Evolutionary conservation across 2,797 vertebrate genomes (phyloP).

Genomic region (Rhincodon typus): DNA sequence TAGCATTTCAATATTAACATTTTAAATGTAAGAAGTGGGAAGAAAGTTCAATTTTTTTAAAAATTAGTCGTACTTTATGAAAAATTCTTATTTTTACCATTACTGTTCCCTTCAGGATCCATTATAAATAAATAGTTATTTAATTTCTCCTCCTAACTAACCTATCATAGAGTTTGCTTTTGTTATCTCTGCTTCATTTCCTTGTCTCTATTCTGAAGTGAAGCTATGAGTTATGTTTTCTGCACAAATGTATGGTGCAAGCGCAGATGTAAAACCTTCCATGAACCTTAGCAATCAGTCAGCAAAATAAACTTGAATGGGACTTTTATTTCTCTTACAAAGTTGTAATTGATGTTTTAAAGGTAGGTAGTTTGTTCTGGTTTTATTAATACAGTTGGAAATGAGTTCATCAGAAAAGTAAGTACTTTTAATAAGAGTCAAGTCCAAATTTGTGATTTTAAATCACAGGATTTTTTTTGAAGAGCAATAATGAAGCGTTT

Average conservation of each 20-base stretch:
- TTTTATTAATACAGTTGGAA: neutral
- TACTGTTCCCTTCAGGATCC: neutral
- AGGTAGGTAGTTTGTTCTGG: neutral
- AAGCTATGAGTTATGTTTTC: neutral
- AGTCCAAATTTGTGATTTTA: neutral
- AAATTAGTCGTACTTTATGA: neutral
- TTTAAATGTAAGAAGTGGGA: neutral
- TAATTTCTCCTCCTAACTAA: neutral
- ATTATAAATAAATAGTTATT: neutral
- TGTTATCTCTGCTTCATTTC: neutral
- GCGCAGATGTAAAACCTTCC: neutral
- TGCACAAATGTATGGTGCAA: neutral
- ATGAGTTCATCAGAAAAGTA: neutral
- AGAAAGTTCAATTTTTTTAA: neutral
- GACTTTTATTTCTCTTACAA: neutral
- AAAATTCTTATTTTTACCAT: neutral
- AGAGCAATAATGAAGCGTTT: neutral
- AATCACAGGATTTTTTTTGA: neutral
- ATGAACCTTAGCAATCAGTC: neutral
- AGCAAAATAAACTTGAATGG: neutral
- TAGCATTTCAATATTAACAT: neutral
- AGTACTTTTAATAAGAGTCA: neutral
- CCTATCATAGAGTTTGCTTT: neutral
- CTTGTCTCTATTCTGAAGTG: neutral
- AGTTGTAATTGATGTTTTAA: neutral